A percentile compares a stretch with the other conserved stretches of the same genome.
Evolutionary conservation across 2,797 vertebrate species (phyloP).

Genomic region (Hydrophis major): DNA sequence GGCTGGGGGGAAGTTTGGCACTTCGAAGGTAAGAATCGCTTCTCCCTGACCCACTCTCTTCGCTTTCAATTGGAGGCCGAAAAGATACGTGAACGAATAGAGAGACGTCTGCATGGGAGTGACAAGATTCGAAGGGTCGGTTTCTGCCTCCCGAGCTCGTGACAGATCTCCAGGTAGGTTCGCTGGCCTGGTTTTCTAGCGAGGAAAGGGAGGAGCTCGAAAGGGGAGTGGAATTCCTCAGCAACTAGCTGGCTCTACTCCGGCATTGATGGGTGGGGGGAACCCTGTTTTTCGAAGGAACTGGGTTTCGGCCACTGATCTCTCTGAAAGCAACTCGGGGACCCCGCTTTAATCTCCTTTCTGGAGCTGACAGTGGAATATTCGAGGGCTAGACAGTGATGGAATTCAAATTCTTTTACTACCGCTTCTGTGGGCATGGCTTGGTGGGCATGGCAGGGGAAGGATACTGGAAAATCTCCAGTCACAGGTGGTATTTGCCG

Average conservation of each 20-base stretch:
- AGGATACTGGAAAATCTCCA: too few relatives aligned
- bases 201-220: background rate
- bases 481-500: too few relatives aligned
- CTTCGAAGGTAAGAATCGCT: background rate
- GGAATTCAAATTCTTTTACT: too few relatives aligned
- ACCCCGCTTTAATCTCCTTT: background rate
- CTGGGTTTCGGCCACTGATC: background rate
- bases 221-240: background rate
- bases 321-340: background rate
- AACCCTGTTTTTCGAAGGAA: background rate
- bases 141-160: background rate
- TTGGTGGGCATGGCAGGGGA: too few relatives aligned
- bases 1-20: background rate
- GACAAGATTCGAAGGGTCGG: background rate
- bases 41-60: background rate
- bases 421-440: too few relatives aligned
- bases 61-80: background rate
- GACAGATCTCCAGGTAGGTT: background rate
- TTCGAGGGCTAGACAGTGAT: background rate
- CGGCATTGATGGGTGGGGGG: background rate
- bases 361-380: background rate
- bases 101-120: background rate
- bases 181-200: background rate
- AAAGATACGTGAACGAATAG: background rate
- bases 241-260: background rate